Conservation (phyloP, 2,888 invertebrate species). For the Chouioia cunea region DNA sequence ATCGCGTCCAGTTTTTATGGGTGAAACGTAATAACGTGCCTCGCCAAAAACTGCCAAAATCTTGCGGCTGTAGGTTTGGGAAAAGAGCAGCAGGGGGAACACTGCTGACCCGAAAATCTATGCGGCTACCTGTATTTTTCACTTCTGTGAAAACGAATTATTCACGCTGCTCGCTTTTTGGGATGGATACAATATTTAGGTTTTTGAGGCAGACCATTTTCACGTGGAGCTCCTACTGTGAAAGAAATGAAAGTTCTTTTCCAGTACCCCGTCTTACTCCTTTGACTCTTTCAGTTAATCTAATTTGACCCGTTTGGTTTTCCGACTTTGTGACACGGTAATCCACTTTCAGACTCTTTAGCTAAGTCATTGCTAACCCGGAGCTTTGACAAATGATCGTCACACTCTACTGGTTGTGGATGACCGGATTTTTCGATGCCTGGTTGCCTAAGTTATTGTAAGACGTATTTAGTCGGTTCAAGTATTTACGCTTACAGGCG, state of each 20-base stretch:
- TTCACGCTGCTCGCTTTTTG: slow-evolving; percentile 15
- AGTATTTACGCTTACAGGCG: background rate
- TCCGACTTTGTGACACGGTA: slow-evolving; percentile 15
- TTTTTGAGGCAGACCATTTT: slow-evolving; percentile 1
- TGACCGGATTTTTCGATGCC: slow-evolving; percentile 1
- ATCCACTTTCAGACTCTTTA: slow-evolving; percentile 18
- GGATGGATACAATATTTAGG: slow-evolving; percentile 32
- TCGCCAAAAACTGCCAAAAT: too few relatives aligned
- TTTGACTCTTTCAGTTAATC: slow-evolving; percentile 23
- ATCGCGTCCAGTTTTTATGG: too few relatives aligned
- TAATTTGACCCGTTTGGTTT: slow-evolving; percentile 18
- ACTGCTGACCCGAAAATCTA: slow-evolving; percentile 41
- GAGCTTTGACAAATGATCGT: slow-evolving; percentile 39
- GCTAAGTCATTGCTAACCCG: background rate
- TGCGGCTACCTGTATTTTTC: slow-evolving; percentile 34
- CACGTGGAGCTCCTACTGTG: background rate
- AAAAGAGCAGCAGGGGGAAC: background rate
- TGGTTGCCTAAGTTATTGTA: too few relatives aligned
- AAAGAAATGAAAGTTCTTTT: background rate
- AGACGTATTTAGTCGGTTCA: background rate
- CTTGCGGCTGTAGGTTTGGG: too few relatives aligned
- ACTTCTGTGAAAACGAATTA: slow-evolving; percentile 33
- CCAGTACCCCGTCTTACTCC: too few relatives aligned
- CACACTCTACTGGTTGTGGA: slow-evolving; percentile 31
- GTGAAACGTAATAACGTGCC: too few relatives aligned